Conservation (phyloP, 2,113 vertebrate genomes). For the Semicossyphus pulcher region DNA sequence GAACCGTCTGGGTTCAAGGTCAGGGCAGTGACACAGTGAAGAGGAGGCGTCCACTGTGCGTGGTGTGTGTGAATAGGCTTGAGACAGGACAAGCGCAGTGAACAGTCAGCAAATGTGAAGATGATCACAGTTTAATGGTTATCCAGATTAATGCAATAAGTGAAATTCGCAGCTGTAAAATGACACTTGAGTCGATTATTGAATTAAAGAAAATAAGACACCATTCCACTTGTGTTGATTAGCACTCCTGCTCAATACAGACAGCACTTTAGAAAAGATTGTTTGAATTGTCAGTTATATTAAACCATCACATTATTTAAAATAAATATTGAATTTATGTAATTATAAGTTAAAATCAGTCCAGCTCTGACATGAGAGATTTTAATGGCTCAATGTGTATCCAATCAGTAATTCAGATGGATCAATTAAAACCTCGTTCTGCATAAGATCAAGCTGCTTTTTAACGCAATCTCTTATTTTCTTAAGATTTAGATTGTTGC, state of each 20-base stretch:
- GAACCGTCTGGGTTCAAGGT: slow-evolving; percentile 67
- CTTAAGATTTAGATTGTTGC: too few relatives aligned
- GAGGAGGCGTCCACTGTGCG: slow-evolving; percentile 1
- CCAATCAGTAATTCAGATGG: too few relatives aligned
- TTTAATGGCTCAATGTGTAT: too few relatives aligned
- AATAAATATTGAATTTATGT: slow-evolving; percentile 58
- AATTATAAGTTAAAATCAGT: slow-evolving; percentile 70
- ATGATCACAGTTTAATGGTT: slow-evolving; percentile 13
- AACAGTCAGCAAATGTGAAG: background rate
- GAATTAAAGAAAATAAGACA: slow-evolving; percentile 61
- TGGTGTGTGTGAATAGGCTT: background rate
- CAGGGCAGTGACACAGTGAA: slow-evolving; percentile 45
- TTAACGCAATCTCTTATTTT: too few relatives aligned
- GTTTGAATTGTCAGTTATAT: slow-evolving; percentile 67
- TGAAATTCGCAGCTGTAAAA: slow-evolving; percentile 74
- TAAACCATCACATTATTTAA: slow-evolving; percentile 58
- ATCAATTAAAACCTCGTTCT: too few relatives aligned
- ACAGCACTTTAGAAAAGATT: slow-evolving; percentile 69
- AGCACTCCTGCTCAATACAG: slow-evolving; percentile 51
- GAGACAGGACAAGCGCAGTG: background rate
- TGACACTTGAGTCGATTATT: slow-evolving; percentile 70
- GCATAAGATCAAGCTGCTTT: too few relatives aligned
- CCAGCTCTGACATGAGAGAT: slow-evolving; percentile 30
- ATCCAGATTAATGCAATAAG: slow-evolving; percentile 20
- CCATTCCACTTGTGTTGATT: slow-evolving; percentile 68